Conservation (phyloP, 2,888 invertebrate species). For the Chrysolina haemoptera region DNA sequence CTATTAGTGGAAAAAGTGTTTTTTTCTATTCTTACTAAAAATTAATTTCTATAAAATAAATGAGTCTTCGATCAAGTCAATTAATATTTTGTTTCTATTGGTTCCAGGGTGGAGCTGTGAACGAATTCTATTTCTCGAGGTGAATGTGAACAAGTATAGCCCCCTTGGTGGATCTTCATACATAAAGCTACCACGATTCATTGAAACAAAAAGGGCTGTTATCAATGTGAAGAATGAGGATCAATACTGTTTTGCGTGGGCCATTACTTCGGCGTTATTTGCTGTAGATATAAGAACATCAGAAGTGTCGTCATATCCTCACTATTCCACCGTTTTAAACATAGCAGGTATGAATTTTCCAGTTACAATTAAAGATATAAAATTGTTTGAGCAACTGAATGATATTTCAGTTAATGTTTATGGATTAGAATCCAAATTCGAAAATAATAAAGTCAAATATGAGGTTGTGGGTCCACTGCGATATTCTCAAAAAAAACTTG, state of each 20-base stretch:
- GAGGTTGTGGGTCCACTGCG: slow-evolving; percentile 10
- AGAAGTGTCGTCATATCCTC: too few relatives aligned
- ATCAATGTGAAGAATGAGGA: too few relatives aligned
- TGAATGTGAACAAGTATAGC: slow-evolving; percentile 7
- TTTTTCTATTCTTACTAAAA: too few relatives aligned
- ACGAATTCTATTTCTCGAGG: not conserved
- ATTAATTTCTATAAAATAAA: too few relatives aligned
- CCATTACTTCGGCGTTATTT: too few relatives aligned
- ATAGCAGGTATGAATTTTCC: not conserved
- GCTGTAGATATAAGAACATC: too few relatives aligned
- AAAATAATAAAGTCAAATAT: slow-evolving; percentile 20
- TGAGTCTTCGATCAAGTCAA: too few relatives aligned
- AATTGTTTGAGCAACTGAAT: slow-evolving; percentile 12
- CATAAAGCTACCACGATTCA: not conserved
- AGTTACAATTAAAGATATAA: too few relatives aligned
- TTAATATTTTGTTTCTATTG: too few relatives aligned
- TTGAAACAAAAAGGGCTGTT: not conserved
- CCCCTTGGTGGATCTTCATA: not conserved
- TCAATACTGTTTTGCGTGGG: too few relatives aligned
- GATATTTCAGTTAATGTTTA: slow-evolving; percentile 30
- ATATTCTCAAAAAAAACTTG: not conserved
- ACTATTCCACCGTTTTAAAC: too few relatives aligned
- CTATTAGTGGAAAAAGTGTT: too few relatives aligned
- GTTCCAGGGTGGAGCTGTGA: not conserved
- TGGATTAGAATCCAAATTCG: slow-evolving; percentile 22